A percentile compares a stretch with the other conserved stretches of the same genome.
Evolutionary conservation across 2,113 vertebrate genomes (phyloP).

Genomic region (Pterophyllum scalare): DNA sequence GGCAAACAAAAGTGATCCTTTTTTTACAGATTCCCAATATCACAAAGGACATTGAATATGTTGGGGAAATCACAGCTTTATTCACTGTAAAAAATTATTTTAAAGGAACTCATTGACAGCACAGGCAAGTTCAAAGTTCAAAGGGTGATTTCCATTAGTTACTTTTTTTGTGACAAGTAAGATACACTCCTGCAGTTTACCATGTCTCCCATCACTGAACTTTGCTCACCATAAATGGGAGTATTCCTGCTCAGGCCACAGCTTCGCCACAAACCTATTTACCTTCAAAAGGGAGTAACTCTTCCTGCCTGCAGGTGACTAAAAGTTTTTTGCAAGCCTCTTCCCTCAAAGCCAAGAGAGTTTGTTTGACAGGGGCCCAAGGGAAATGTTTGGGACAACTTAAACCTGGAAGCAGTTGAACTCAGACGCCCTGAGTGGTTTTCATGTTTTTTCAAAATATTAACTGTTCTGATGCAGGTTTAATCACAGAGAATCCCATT

Average conservation of each 20-base stretch:
- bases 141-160: background rate
- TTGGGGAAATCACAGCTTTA: background rate
- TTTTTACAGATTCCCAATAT: background rate
- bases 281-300: conserved; percentile 27
- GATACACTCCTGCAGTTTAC: conserved; percentile 10
- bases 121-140: conserved; percentile 11
- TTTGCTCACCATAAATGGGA: conserved; percentile 50
- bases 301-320: conserved; percentile 22
- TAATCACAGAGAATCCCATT: conserved; percentile 24
- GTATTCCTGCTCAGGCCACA: conserved; percentile 3
- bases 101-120: background rate
- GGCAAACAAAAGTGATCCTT: background rate
- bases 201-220: conserved; percentile 31
- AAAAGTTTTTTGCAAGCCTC: conserved; percentile 37
- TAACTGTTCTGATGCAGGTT: background rate
- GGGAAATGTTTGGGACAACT: background rate
- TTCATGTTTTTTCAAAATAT: conserved; percentile 24
- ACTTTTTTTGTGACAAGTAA: conserved; percentile 14
- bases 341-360: conserved; percentile 34
- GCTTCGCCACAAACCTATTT: conserved; percentile 23
- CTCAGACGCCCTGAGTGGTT: background rate
- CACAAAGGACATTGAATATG: background rate
- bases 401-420: conserved; percentile 21
- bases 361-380: background rate
- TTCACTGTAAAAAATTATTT: background rate